Evolutionary conservation across 1,140 invertebrate species (phyloP), one percentile per base, ranked within the genome.

Genomic region (Panulirus ornatus): DNA sequence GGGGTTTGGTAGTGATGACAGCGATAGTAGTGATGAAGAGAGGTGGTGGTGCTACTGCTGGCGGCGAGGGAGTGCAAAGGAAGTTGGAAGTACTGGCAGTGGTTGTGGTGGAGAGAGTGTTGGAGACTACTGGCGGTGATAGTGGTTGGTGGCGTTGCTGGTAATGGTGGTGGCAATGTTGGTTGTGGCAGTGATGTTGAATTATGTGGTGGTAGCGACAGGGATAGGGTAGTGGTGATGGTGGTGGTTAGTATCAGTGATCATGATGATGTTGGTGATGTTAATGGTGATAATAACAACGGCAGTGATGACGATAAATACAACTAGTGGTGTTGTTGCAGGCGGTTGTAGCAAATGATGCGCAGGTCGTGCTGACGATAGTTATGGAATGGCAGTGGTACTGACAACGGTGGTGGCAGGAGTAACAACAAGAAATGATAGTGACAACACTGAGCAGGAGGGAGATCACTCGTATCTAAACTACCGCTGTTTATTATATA

Each of bases 91-190:
- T n/a, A 34, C 8, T 73, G 70, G 34, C 70, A 73, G 34, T 16
- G 8, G 9, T 73, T n/a, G n/a, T n/a, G n/a, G 70, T 73, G 36
- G 42, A 3, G 70, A 73, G 70, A 38, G 70, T 34, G 70, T 16
- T 73, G 42, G 34, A 73, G 36, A 73, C 36, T 73, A 73, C 70
- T 38, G 70, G 2, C n/a, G n/a, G n/a, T n/a, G n/a, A n/a, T n/a
- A n/a, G n/a, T n/a, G n/a, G n/a, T n/a, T n/a, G 70, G 34, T 30
- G 70, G n/a, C 42, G 27, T 34, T 38, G 36, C 70, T 38, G 36
- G 70, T 73, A 73, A 73, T 38, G 70, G 36, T 38, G 34, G 34
- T 38, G 34, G 9, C 22, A 73, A 73, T 38, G 34, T 73, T 73
- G 42, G 42, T 73, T 34, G 27, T 38, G 34, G 42, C 27, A 73